Percentiles rank a stretch among this genome's conserved stretches.
Conservation (phyloP, 2,113 vertebrate genomes). For the Hystrix cristata region DNA sequence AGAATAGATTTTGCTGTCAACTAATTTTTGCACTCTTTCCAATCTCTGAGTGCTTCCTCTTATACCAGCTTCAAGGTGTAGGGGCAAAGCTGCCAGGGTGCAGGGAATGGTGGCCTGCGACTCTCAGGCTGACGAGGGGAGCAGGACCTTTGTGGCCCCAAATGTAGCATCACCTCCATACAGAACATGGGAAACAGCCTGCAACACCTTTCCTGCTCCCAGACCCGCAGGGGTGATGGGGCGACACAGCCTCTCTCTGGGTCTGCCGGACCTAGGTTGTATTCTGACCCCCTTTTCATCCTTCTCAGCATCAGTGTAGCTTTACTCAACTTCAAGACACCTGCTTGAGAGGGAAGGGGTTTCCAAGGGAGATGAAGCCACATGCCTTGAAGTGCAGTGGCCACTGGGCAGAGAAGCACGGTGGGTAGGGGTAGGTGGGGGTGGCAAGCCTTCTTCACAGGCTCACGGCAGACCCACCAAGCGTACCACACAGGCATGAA, state of each 20-base stretch:
- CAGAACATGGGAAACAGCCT: neutral
- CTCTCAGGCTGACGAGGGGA: neutral
- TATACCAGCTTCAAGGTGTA: fast-evolving
- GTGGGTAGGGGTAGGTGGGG: neutral
- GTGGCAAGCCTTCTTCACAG: neutral
- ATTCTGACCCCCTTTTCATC: neutral
- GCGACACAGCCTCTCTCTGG: neutral
- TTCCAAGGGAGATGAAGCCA: neutral
- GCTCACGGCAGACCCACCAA: fast-evolving
- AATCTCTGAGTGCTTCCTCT: no score
- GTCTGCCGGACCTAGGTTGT: neutral
- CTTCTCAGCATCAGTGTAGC: neutral
- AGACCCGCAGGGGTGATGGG: no score
- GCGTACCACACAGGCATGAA: fast-evolving
- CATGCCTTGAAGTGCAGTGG: no score
- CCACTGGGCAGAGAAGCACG: fast-evolving
- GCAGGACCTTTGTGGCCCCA: neutral
- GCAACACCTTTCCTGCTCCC: no score
- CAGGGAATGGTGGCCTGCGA: neutral
- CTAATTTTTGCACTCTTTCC: neutral
- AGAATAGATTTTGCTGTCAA: neutral
- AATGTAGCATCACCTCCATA: no score
- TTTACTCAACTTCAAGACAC: neutral
- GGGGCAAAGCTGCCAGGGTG: neutral
- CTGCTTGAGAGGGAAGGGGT: neutral